Base-by-base conservation (phyloP, 2,888 invertebrate species). In the Tuta absoluta region DNA sequence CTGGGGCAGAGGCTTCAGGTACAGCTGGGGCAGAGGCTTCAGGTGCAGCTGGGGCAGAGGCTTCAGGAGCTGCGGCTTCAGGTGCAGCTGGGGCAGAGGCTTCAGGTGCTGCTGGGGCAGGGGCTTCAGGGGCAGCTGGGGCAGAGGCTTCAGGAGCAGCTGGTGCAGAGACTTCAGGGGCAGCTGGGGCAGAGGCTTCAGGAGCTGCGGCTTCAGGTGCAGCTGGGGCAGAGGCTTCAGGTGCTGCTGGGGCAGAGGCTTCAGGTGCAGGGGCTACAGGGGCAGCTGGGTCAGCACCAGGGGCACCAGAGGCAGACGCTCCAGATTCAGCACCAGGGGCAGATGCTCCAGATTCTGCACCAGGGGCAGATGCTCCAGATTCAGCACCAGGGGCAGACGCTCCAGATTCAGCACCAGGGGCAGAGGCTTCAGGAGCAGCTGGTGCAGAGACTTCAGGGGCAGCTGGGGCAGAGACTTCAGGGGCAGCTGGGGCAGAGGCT, bases 401-500 rank as follows among this genome's bases (percentile, higher is more conserved):
- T 11, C 64, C 65, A 57, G 65, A 37, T 17, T 14, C 66, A 23
- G 5, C 62, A 33, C 63, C 56, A 24, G n/a, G 41, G 62, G 64
- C 19, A 60, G 10, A 19, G 19, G 48, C 51, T 19, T 49, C 63
- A 11, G 33, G 59, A 19, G 63, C 56, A 17, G 24, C 14, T 33
- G 17, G n/a, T 17, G n/a, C 56, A 56, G 24, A 28, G 4, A 2
- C 28, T 12, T 33, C 33, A n/a, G 28, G n/a, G n/a, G 28, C 28
- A 28, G 21, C 19, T 11, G 53, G 24, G 53, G 56, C 65, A 21
- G 38, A 5, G 51, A 1, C 64, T 49, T 45, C 48, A 14, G 24
- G 21, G 11, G 33, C 17, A 37, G 48, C 61, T 14, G 45, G 8
- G 17, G 33, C 33, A 37, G 38, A 33, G 17, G 59, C 10, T 0